These are phyloP conservation scores for Corydoras sp. DNA, from an alignment of 2,113 vertebrate genomes.

Conservation along the genomic window DNA sequence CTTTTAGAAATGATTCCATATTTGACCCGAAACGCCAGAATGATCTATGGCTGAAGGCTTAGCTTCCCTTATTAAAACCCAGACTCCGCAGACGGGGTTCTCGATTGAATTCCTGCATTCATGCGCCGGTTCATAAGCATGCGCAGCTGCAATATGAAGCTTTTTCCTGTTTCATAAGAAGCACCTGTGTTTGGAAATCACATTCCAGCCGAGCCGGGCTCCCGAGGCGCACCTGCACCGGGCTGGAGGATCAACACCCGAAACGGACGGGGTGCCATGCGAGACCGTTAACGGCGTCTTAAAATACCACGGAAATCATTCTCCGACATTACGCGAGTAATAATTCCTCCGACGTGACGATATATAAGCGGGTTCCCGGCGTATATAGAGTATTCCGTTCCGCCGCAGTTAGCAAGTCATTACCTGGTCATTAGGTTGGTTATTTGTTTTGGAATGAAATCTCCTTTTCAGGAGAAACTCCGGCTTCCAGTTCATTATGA, in stretches of 20 bases:
- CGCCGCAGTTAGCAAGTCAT: neutral
- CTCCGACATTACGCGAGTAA: neutral
- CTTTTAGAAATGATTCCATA: too few relatives aligned
- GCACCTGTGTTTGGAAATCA: conserved; percentile 70
- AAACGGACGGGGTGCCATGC: conserved; percentile 44
- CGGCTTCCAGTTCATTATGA: neutral
- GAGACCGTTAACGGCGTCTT: conserved; percentile 8
- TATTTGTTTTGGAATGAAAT: neutral
- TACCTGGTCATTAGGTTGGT: neutral
- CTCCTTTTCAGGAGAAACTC: neutral
- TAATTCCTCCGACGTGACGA: neutral
- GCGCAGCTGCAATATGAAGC: conserved; percentile 59
- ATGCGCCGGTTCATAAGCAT: conserved; percentile 51
- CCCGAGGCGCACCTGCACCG: conserved; percentile 57
- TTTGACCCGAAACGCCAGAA: neutral
- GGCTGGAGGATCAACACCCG: conserved; percentile 59
- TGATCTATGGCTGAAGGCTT: conserved; percentile 43
- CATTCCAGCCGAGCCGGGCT: conserved; percentile 66
- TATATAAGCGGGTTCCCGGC: neutral
- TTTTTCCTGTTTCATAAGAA: conserved; percentile 63
- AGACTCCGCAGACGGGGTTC: conserved; percentile 45
- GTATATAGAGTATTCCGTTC: neutral
- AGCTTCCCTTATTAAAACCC: conserved; percentile 46
- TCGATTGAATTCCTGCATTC: conserved; percentile 56
- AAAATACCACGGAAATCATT: conserved; percentile 16